These are phyloP conservation scores for Molossus molossus DNA, from an alignment of 2,797 vertebrate genomes.

Conservation along the genomic window DNA sequence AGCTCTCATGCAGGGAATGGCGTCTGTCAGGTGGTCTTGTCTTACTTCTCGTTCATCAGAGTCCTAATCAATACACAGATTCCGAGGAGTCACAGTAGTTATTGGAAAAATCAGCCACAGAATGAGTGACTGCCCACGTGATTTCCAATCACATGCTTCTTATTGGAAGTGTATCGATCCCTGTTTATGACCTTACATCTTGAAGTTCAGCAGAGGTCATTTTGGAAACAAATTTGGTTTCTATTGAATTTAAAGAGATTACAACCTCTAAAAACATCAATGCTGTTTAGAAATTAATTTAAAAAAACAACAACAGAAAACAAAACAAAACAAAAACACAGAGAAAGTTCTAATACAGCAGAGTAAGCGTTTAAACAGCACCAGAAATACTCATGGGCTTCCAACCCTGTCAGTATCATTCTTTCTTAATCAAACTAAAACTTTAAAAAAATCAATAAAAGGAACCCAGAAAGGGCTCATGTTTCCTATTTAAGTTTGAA, in stretches of 20 bases:
- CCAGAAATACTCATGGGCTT: neutral
- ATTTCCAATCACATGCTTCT: neutral
- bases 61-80: neutral
- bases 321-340: neutral
- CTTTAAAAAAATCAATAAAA: neutral
- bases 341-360: neutral
- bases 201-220: neutral
- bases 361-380: slow-evolving; percentile 7
- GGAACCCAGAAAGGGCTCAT: neutral
- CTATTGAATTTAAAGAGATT: neutral
- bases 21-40: too few relatives aligned
- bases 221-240: neutral
- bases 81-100: neutral
- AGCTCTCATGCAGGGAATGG: fast-evolving
- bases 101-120: neutral
- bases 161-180: neutral
- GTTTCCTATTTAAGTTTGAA: neutral
- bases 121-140: neutral
- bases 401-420: neutral
- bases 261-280: neutral
- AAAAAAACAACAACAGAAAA: neutral
- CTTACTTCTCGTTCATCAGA: neutral
- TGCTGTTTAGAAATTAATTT: neutral
- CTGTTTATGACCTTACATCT: neutral
- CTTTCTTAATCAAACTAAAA: neutral